Evolutionary conservation across 2,113 vertebrate genomes (phyloP).

Genomic region (Neopipo cinnamomea): DNA sequence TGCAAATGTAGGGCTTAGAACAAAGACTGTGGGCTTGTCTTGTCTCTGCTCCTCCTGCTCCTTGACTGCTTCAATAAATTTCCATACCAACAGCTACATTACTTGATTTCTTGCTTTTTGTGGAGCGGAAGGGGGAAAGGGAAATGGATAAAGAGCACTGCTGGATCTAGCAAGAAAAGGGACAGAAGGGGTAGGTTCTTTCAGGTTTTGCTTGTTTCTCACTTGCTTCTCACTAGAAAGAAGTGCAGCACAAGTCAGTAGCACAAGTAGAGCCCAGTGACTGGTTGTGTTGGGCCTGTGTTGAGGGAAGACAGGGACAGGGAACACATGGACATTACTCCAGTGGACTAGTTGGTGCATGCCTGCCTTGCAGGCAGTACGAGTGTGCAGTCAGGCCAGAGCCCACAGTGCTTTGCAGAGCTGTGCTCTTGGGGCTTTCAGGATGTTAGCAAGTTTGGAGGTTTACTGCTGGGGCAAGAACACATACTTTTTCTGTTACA

Average conservation of each 20-base stretch:
- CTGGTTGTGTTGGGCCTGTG: neutral
- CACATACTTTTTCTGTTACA: neutral
- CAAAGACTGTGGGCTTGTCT: neutral
- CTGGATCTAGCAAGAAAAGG: neutral
- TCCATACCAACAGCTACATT: neutral
- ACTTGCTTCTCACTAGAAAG: neutral
- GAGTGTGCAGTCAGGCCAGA: neutral
- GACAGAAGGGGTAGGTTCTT: neutral
- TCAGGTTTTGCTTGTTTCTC: neutral
- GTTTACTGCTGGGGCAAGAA: neutral
- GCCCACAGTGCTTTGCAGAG: neutral
- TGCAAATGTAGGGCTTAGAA: neutral
- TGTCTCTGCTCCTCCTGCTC: neutral
- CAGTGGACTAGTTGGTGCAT: neutral
- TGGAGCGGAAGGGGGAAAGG: neutral
- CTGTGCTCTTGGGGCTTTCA: neutral
- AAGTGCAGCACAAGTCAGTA: neutral
- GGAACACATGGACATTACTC: fast-evolving
- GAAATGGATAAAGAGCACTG: neutral
- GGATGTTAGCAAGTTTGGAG: neutral
- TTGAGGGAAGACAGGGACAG: fast-evolving
- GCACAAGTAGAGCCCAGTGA: neutral
- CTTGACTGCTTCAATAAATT: neutral
- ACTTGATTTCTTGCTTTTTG: neutral
- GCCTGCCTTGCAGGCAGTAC: neutral